Percentiles rank a stretch among this genome's conserved stretches.
Evolutionary conservation across 2,797 vertebrate genomes (phyloP).

Genomic region (Hemitrygon akajei): DNA sequence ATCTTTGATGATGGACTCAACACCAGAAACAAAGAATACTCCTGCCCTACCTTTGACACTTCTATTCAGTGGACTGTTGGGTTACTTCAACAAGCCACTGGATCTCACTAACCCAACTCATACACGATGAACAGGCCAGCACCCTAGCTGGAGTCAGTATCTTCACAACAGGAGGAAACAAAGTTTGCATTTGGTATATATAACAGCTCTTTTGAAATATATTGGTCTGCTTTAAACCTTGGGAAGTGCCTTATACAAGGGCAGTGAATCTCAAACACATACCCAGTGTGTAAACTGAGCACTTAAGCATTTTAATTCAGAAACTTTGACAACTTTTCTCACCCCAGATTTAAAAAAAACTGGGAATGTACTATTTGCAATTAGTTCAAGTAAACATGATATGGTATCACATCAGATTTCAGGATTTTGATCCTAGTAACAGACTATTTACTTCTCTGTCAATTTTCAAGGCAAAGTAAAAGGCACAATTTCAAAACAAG

Average conservation of each 20-base stretch:
- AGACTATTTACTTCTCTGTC: not conserved
- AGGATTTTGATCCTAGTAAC: not conserved
- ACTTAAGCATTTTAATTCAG: not conserved
- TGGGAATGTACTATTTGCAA: not conserved
- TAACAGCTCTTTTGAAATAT: not conserved
- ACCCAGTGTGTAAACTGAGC: not conserved
- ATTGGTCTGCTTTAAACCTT: not conserved
- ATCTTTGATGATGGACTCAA: too few relatives aligned
- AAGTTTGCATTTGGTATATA: not conserved
- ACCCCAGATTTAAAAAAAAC: not conserved
- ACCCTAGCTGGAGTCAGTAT: not conserved
- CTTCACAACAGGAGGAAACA: not conserved
- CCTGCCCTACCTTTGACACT: too few relatives aligned
- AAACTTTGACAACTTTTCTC: conserved; percentile 2
- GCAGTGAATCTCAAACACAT: not conserved
- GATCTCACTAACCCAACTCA: not conserved
- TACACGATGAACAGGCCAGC: not conserved
- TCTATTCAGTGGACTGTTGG: too few relatives aligned
- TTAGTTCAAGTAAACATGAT: not conserved
- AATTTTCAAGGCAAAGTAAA: conserved; percentile 5
- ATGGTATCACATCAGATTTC: not conserved
- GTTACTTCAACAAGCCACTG: not conserved
- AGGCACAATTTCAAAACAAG: not conserved
- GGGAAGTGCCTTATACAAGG: not conserved
- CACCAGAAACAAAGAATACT: too few relatives aligned